Percentiles rank a stretch among this genome's conserved stretches.
phyloP scores from a whole-genome alignment of 2,888 invertebrate species.

The Dynastes hyllus region DNA sequence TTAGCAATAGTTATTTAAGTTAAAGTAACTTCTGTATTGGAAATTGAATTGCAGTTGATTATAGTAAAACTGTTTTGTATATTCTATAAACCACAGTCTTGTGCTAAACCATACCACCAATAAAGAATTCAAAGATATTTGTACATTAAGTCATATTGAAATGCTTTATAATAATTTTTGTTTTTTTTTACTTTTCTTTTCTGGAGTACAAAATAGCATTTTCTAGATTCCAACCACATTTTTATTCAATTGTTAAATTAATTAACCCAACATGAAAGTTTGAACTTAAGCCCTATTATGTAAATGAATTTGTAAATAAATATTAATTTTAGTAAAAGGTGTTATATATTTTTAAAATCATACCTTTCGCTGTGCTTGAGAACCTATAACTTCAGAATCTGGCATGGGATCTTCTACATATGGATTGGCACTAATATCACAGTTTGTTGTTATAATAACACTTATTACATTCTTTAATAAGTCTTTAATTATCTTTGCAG shows the following conservation, averaged over 20 bases:
- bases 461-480: slow-evolving; percentile 64
- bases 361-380: slow-evolving; percentile 14
- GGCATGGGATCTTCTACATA: slow-evolving; percentile 90
- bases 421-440: slow-evolving; percentile 61
- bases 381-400: slow-evolving; percentile 68
- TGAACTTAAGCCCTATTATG: neutral
- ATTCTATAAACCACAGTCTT: neutral
- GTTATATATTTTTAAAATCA: neutral
- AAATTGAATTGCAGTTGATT: no score
- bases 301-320: slow-evolving; percentile 43
- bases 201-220: no score
- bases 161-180: no score
- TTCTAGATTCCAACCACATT: no score
- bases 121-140: no score
- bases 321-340: neutral
- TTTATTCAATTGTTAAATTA: no score
- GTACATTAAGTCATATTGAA: no score
- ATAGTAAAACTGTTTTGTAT: neutral
- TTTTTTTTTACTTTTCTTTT: no score
- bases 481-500: slow-evolving; percentile 69
- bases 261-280: neutral
- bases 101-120: no score
- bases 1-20: no score
- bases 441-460: slow-evolving; percentile 62
- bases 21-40: no score